Conservation (phyloP, 2,888 invertebrate species). For the Caenorhabditis macrosperma region DNA sequence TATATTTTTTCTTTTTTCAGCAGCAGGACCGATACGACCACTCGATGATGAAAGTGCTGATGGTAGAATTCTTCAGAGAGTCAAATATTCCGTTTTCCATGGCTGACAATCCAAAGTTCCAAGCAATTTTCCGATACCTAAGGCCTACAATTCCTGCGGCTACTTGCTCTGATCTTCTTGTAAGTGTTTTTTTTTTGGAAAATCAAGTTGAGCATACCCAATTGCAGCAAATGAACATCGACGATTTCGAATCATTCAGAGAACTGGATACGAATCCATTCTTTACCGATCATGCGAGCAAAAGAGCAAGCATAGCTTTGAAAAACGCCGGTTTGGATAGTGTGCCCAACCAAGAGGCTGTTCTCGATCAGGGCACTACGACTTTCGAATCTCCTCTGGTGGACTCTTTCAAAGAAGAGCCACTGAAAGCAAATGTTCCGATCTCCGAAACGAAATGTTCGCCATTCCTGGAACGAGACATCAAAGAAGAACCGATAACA, state of each 20-base stretch:
- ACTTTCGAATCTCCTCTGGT: too few species aligned
- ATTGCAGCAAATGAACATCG: background rate
- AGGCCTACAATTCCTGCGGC: background rate
- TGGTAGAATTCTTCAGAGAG: conserved; percentile 7
- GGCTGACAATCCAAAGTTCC: background rate
- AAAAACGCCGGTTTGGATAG: too few species aligned
- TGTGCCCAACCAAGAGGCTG: too few species aligned
- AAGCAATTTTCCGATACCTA: background rate
- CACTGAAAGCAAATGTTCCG: too few species aligned
- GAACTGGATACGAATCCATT: too few species aligned
- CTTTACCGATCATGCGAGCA: too few species aligned
- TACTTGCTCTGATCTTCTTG: background rate
- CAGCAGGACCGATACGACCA: background rate
- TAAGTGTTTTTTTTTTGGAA: background rate
- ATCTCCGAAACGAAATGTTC: too few species aligned
- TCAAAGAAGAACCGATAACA: background rate
- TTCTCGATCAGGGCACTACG: too few species aligned
- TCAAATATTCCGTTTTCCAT: background rate
- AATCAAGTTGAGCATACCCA: too few species aligned
- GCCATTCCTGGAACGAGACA: background rate
- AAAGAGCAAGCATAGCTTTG: too few species aligned
- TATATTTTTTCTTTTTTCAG: background rate
- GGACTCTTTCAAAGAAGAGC: too few species aligned
- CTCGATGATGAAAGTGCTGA: background rate
- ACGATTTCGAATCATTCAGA: background rate